Conservation (phyloP, 1,140 invertebrate genomes). For the Metaphire vulgaris region DNA sequence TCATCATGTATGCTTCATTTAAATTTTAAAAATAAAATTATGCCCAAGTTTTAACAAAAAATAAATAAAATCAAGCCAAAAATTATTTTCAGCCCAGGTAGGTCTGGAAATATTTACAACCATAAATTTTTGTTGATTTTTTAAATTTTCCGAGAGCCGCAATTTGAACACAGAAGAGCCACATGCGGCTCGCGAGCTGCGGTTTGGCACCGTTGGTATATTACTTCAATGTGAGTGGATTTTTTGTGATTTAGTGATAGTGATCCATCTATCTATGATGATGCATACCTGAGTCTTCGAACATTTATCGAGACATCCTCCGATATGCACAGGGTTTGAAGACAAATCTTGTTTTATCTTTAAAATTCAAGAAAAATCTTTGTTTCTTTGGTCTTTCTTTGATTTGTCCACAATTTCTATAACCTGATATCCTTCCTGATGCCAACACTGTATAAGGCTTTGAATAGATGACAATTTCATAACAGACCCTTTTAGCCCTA, state of each 20-base stretch:
- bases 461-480: background rate
- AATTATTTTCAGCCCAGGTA: too few species aligned
- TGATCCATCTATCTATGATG: background rate
- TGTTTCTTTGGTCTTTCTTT: background rate
- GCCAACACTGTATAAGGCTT: background rate
- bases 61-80: too few species aligned
- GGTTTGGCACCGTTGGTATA: too few species aligned
- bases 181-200: too few species aligned
- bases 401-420: background rate
- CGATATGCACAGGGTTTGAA: background rate
- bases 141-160: too few species aligned
- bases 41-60: too few species aligned
- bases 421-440: background rate
- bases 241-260: background rate
- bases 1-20: too few species aligned
- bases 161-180: too few species aligned
- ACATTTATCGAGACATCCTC: background rate
- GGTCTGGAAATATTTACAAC: too few species aligned
- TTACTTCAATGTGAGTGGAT: too few species aligned
- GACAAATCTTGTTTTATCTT: background rate
- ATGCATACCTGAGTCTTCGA: background rate
- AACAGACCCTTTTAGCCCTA: background rate
- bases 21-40: too few species aligned
- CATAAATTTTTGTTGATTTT: too few species aligned
- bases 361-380: background rate